Conservation (phyloP, 30 jellyfish, hydroid and myxozoan species). For the Rhopilema esculentum region DNA sequence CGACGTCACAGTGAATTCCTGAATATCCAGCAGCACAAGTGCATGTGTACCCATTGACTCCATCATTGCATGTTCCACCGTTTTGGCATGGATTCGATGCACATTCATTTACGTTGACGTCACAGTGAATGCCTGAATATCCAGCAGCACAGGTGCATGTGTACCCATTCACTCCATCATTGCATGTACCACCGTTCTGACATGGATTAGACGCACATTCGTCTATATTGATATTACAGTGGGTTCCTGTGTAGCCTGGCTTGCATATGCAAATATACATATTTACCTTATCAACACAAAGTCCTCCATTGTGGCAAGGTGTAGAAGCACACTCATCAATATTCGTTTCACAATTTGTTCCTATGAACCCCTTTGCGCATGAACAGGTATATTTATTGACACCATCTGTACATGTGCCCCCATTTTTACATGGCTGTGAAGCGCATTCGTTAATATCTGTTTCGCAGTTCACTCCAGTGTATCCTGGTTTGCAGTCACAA, state of each 20-base stretch:
- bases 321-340: slow-evolving; percentile 65
- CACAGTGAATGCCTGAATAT: slow-evolving; percentile 59
- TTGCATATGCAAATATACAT: slow-evolving; percentile 46
- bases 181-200: slow-evolving; percentile 59
- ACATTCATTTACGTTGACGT: slow-evolving; percentile 57
- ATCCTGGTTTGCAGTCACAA: slow-evolving; percentile 68
- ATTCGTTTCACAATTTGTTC: slow-evolving; percentile 54
- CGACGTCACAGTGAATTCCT: slow-evolving; percentile 54
- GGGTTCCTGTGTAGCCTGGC: slow-evolving; percentile 65
- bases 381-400: slow-evolving; percentile 55
- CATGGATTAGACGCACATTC: slow-evolving; percentile 63
- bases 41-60: slow-evolving; percentile 49
- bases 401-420: slow-evolving; percentile 55
- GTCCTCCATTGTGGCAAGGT: slow-evolving; percentile 72
- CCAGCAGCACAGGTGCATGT: slow-evolving; percentile 66
- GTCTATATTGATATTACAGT: slow-evolving; percentile 39
- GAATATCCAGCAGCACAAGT: slow-evolving; percentile 52
- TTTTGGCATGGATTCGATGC: slow-evolving; percentile 61
- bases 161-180: slow-evolving; percentile 33
- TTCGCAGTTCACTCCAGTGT: slow-evolving; percentile 63
- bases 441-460: slow-evolving; percentile 60
- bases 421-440: slow-evolving; percentile 62
- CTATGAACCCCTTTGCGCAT: slow-evolving; percentile 58
- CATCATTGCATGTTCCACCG: slow-evolving; percentile 65
- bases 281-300: slow-evolving; percentile 45